Percentiles rank a stretch among this genome's conserved stretches.
Conservation (phyloP, 1,140 invertebrate genomes). For the Mercenaria mercenaria region DNA sequence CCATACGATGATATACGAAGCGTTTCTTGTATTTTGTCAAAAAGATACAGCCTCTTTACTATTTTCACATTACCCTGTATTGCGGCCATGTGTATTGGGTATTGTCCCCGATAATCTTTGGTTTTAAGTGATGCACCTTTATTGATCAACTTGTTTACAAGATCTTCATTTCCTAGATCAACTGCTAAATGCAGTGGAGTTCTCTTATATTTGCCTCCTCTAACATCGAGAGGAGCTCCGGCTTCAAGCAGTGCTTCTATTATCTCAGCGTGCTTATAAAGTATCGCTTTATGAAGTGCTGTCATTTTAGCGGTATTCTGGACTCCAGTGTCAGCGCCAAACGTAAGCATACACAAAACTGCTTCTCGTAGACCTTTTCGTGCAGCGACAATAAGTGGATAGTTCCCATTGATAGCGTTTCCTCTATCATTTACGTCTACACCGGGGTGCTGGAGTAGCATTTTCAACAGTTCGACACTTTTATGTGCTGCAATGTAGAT, state of each 20-base stretch:
- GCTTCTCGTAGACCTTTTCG: not conserved
- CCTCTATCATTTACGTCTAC: constrained; percentile 34
- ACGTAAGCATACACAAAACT: not conserved
- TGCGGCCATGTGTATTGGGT: constrained; percentile 52
- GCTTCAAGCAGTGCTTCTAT: not conserved
- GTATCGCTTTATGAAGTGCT: constrained; percentile 10
- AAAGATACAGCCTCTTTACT: not conserved
- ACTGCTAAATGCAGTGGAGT: not conserved
- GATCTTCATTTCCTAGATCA: not conserved
- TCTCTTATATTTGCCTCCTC: not conserved
- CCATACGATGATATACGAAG: constrained; percentile 26
- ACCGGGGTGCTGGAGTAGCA: not conserved
- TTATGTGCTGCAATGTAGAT: constrained; percentile 25
- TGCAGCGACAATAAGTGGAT: constrained; percentile 12
- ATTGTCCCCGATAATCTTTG: constrained; percentile 57
- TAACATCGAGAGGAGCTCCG: not conserved
- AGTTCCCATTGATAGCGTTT: constrained; percentile 11
- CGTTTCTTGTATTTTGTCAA: constrained; percentile 31
- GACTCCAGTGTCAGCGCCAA: not conserved
- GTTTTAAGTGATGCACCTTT: not conserved
- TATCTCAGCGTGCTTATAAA: not conserved
- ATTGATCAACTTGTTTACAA: not conserved
- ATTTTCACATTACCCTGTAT: constrained; percentile 34
- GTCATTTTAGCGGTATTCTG: not conserved
- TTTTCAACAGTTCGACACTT: not conserved